Evolutionary conservation across 2,113 vertebrate genomes (phyloP).

Genomic region (Lontra canadensis): DNA sequence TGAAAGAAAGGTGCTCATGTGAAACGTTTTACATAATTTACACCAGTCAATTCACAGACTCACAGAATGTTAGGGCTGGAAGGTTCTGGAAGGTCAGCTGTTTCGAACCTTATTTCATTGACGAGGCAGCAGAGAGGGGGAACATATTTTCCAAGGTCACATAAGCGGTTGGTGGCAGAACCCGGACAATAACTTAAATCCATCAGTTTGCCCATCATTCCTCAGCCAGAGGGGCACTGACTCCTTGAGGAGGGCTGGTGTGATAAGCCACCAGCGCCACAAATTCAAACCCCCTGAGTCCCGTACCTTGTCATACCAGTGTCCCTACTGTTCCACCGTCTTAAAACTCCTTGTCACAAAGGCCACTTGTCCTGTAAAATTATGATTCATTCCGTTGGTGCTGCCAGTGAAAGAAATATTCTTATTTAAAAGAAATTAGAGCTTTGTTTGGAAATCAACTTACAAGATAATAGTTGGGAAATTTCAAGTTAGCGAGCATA

Average conservation of each 20-base stretch:
- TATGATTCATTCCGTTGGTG: background rate
- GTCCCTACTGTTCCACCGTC: background rate
- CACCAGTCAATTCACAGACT: background rate
- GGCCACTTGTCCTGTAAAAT: background rate
- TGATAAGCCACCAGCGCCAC: background rate
- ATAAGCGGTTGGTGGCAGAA: background rate
- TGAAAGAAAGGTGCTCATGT: background rate
- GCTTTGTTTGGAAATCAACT: background rate
- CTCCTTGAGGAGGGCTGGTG: accelerated
- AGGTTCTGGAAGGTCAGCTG: background rate
- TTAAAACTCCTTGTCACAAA: background rate
- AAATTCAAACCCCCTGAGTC: background rate
- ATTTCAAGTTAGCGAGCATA: background rate
- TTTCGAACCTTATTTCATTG: background rate
- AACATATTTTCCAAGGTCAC: background rate
- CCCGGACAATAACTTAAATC: background rate
- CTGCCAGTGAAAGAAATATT: background rate
- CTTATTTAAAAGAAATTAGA: background rate
- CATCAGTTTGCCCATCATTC: background rate
- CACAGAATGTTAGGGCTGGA: background rate
- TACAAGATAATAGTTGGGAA: background rate
- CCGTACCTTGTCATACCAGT: background rate
- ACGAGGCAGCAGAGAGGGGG: background rate
- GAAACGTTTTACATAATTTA: background rate
- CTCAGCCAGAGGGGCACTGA: background rate